Conservation (phyloP, 1,140 invertebrate species). For the Drosophila busckii region DNA sequence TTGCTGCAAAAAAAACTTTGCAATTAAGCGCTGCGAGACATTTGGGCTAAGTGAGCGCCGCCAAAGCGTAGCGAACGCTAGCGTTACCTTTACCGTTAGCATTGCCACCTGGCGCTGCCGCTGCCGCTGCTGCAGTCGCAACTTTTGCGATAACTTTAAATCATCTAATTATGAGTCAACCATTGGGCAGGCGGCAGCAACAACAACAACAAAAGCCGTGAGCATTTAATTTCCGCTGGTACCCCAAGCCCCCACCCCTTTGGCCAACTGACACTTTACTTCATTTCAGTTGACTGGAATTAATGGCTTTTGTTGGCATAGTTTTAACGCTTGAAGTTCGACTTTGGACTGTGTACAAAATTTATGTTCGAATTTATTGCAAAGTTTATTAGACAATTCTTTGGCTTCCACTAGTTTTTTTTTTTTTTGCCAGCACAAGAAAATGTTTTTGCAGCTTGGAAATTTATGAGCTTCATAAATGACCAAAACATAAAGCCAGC, state of each 20-base stretch:
- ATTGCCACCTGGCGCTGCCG: not conserved
- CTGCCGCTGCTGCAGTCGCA: slow-evolving; percentile 30
- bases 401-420: slow-evolving; percentile 61
- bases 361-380: slow-evolving; percentile 77
- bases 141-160: slow-evolving; percentile 78
- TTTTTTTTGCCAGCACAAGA: slow-evolving; percentile 39
- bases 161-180: slow-evolving; percentile 75
- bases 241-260: slow-evolving; percentile 2
- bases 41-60: slow-evolving; percentile 64
- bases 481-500: slow-evolving; percentile 60
- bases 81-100: not conserved
- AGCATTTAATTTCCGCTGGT: slow-evolving; percentile 71
- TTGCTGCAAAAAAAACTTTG: slow-evolving; percentile 65
- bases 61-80: slow-evolving; percentile 17
- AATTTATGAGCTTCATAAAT: slow-evolving; percentile 76
- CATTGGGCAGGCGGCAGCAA: slow-evolving; percentile 41
- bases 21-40: slow-evolving; percentile 66
- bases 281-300: slow-evolving; percentile 76
- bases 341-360: slow-evolving; percentile 63
- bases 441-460: slow-evolving; percentile 62
- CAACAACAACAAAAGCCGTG: slow-evolving; percentile 23
- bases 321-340: slow-evolving; percentile 76
- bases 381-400: slow-evolving; percentile 76
- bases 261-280: slow-evolving; percentile 73
- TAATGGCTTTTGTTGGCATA: slow-evolving; percentile 77